Percentiles rank a stretch among this genome's conserved stretches.
phyloP scores from a whole-genome alignment of 2,113 vertebrate species.

The Myanophis thanlyinensis region DNA sequence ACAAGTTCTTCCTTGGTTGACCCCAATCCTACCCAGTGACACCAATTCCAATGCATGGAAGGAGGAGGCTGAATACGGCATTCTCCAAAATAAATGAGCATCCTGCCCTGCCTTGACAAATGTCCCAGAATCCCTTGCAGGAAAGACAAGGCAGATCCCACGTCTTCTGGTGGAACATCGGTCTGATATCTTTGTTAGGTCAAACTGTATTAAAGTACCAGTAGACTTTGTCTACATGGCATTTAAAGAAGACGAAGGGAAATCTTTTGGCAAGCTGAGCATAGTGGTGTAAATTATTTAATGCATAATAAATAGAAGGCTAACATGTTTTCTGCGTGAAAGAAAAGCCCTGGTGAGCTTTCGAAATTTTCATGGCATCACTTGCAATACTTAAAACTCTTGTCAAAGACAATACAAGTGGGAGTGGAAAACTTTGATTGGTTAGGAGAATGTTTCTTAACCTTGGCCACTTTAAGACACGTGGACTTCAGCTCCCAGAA shows the following conservation, averaged over 20 bases:
- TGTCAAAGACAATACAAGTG: neutral
- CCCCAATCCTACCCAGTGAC: neutral
- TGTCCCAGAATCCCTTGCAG: neutral
- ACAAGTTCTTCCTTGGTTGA: neutral
- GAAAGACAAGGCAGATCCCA: neutral
- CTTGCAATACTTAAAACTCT: neutral
- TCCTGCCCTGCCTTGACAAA: neutral
- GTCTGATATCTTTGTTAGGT: neutral
- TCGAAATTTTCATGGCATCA: rapidly evolving
- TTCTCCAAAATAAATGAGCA: neutral
- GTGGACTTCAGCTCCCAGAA: neutral
- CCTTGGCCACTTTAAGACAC: neutral
- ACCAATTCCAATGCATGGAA: too few species aligned
- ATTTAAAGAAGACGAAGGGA: neutral
- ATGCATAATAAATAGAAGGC: neutral
- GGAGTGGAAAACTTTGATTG: neutral
- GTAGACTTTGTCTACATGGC: neutral
- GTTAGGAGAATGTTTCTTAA: neutral
- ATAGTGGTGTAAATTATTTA: neutral
- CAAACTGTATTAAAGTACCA: neutral
- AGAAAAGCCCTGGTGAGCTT: rapidly evolving
- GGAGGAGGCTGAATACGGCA: neutral
- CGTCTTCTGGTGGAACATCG: neutral
- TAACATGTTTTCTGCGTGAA: neutral
- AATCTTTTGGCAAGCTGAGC: neutral